A percentile compares a stretch with the other conserved stretches of the same genome.
These are phyloP conservation scores for Tineola bisselliella DNA, from an alignment of 2,888 invertebrate species.

Conservation along the genomic window DNA sequence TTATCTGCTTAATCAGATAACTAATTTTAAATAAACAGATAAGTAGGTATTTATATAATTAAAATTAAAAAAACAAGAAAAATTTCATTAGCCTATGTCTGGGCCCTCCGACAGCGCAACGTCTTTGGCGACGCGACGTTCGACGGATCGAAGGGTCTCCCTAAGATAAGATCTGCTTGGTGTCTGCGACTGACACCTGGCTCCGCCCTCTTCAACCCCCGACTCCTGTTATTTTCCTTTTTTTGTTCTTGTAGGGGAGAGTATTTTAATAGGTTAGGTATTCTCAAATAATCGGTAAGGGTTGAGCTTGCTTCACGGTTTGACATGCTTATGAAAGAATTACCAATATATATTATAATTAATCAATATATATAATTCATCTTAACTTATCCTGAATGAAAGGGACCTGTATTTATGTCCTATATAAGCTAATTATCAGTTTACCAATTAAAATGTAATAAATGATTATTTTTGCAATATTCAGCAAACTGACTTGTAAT, in stretches of 20 bases:
- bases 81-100: not conserved
- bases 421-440: too few species aligned
- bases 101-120: not conserved
- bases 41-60: not conserved
- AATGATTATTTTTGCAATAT: not conserved
- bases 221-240: constrained; percentile 21
- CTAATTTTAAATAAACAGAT: not conserved
- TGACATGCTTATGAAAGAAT: not conserved
- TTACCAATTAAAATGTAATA: not conserved
- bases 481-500: not conserved
- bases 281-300: not conserved
- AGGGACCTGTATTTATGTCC: too few species aligned
- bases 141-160: constrained; percentile 17
- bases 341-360: not conserved
- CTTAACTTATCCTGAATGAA: not conserved
- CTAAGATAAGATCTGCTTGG: constrained; percentile 52
- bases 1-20: not conserved
- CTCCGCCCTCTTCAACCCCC: constrained; percentile 49
- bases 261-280: constrained; percentile 11
- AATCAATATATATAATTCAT: too few species aligned
- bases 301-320: not conserved
- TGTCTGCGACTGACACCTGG: constrained; percentile 61
- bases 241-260: constrained; percentile 24
- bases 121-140: constrained; percentile 9
- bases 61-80: not conserved